A percentile compares a stretch with the other conserved stretches of the same genome.
Conservation (phyloP, 2,113 vertebrate species). For the Tiliqua scincoides region DNA sequence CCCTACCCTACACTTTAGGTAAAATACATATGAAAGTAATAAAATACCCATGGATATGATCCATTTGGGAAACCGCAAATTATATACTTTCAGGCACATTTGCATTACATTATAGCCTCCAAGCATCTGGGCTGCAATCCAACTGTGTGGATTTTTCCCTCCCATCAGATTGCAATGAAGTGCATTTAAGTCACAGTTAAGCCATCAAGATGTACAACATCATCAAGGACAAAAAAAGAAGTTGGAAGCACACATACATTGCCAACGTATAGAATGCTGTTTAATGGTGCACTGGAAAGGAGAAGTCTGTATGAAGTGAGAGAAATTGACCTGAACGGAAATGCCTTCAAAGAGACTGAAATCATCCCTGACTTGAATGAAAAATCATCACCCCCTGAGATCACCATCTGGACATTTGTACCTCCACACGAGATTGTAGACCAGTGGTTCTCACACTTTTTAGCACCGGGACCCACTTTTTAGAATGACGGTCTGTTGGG, state of each 20-base stretch:
- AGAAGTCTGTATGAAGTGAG: not conserved
- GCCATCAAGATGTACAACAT: not conserved
- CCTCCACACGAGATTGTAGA: no score
- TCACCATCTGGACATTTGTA: no score
- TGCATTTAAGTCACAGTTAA: not conserved
- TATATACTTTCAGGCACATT: slow-evolving; percentile 17
- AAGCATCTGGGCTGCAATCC: slow-evolving; percentile 15
- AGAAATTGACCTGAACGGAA: not conserved
- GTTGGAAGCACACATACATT: not conserved
- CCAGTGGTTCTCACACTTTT: no score
- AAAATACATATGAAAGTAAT: slow-evolving; percentile 36
- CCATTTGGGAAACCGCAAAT: slow-evolving; percentile 25
- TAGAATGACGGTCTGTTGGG: no score
- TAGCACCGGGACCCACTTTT: no score
- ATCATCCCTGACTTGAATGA: no score
- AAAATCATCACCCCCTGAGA: no score
- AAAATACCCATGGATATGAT: slow-evolving; percentile 6
- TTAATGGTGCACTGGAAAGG: not conserved
- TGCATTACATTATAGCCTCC: slow-evolving; percentile 18
- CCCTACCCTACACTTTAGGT: slow-evolving; percentile 1
- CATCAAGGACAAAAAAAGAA: not conserved
- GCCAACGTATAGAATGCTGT: not conserved
- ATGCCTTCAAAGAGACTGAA: no score
- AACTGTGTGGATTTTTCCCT: not conserved
- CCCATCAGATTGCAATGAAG: not conserved